These are phyloP conservation scores for Plebejus argus DNA, from an alignment of 2,888 invertebrate genomes.

Conservation along the genomic window DNA sequence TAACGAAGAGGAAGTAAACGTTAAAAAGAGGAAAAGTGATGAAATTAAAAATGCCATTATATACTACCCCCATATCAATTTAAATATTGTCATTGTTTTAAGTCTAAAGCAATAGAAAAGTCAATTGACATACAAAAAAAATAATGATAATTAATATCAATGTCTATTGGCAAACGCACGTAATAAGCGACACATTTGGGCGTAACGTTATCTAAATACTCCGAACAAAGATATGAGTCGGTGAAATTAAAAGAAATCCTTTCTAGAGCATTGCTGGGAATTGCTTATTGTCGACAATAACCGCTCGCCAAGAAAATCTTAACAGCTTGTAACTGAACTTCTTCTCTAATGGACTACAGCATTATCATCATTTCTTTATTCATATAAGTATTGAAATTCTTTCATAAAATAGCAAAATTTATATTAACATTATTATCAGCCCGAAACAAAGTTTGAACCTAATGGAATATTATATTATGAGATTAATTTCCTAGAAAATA, in stretches of 20 bases:
- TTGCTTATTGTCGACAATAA: slow-evolving; percentile 26
- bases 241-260: slow-evolving; percentile 50
- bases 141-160: not conserved
- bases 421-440: too few relatives aligned
- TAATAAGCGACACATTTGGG: slow-evolving; percentile 51
- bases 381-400: not conserved
- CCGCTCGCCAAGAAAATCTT: slow-evolving; percentile 23
- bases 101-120: too few relatives aligned
- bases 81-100: too few relatives aligned
- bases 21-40: too few relatives aligned
- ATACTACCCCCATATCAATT: too few relatives aligned
- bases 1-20: too few relatives aligned
- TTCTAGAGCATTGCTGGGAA: slow-evolving; percentile 11
- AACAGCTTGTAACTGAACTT: slow-evolving; percentile 1
- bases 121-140: not conserved
- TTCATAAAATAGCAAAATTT: not conserved
- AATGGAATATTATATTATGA: too few relatives aligned
- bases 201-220: slow-evolving; percentile 50
- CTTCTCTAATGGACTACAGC: not conserved
- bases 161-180: slow-evolving; percentile 40
- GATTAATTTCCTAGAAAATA: too few relatives aligned
- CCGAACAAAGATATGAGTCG: slow-evolving; percentile 50
- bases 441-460: too few relatives aligned
- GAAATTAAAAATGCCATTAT: too few relatives aligned
- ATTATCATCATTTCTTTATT: not conserved